phyloP scores from a whole-genome alignment of 53 echinoderm and acorn worm genomes.

The Echinarachnius parma region DNA sequence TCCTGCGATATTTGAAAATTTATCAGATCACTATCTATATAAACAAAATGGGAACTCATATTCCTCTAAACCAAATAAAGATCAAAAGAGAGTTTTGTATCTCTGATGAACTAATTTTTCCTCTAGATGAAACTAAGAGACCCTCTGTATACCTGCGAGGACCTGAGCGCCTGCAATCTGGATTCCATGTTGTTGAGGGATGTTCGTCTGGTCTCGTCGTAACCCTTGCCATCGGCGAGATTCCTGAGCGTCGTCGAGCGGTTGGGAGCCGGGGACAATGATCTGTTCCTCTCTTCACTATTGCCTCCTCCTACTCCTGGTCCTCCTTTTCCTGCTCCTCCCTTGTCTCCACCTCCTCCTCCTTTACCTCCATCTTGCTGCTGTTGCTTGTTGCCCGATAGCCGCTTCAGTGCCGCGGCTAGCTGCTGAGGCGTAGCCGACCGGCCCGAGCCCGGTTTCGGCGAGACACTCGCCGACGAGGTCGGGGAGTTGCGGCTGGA shows the following conservation, averaged over 20 bases:
- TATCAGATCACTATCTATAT: too few relatives aligned
- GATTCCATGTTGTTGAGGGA: constrained; percentile 56
- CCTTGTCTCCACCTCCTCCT: constrained; percentile 11
- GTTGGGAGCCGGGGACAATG: constrained; percentile 5
- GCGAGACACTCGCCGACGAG: constrained; percentile 17
- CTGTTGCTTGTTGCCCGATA: constrained; percentile 41
- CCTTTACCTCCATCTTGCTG: not conserved
- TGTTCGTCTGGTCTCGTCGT: constrained; percentile 55
- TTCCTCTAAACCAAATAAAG: too few relatives aligned
- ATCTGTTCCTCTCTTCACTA: constrained; percentile 16
- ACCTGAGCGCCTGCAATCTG: constrained; percentile 46
- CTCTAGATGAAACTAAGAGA: too few relatives aligned
- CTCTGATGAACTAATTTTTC: too few relatives aligned
- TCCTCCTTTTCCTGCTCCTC: constrained; percentile 20
- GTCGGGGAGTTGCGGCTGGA: constrained; percentile 32
- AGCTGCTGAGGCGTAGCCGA: constrained; percentile 61
- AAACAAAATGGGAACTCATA: too few relatives aligned
- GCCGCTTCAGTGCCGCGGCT: constrained; percentile 52
- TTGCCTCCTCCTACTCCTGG: constrained; percentile 22
- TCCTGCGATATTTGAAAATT: too few relatives aligned
- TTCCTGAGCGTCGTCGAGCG: constrained; percentile 31
- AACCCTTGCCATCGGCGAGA: constrained; percentile 32
- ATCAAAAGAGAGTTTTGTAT: too few relatives aligned
- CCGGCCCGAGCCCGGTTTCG: constrained; percentile 44
- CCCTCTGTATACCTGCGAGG: constrained; percentile 43